A percentile compares a stretch with the other conserved stretches of the same genome.
These are phyloP conservation scores for Polydrusus pterygomalis DNA, from an alignment of 2,888 invertebrate genomes.

Conservation along the genomic window DNA sequence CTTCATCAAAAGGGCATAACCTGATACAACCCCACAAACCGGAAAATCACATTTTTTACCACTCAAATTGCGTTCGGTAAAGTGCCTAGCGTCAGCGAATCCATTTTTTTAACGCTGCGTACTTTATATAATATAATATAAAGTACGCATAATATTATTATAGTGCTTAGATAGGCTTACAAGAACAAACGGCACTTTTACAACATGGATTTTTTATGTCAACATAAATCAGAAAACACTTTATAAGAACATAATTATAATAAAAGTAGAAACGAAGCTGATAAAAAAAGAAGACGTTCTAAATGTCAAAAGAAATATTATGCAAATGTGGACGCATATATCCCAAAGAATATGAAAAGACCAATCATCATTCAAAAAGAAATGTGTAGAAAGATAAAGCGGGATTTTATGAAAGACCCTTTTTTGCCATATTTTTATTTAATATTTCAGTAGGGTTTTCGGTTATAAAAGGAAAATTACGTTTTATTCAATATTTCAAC, in stretches of 20 bases:
- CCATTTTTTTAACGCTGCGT: too few species aligned
- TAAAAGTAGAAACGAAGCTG: background rate
- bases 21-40: too few species aligned
- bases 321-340: conserved; percentile 49
- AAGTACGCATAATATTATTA: too few species aligned
- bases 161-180: too few species aligned
- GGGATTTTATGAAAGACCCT: conserved; percentile 48
- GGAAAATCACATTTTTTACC: too few species aligned
- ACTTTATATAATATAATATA: too few species aligned
- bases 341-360: conserved; percentile 45
- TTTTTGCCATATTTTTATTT: conserved; percentile 45
- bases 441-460: conserved; percentile 48
- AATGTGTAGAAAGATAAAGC: conserved; percentile 51
- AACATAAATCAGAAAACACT: background rate
- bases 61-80: too few species aligned
- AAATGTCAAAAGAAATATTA: conserved; percentile 50
- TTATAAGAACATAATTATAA: background rate
- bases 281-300: conserved; percentile 17
- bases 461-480: conserved; percentile 44
- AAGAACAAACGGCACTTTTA: too few species aligned
- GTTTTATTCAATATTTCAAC: conserved; percentile 44
- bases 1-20: too few species aligned
- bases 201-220: too few species aligned
- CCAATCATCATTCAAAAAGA: conserved; percentile 53
- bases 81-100: too few species aligned